These are phyloP conservation scores for Falcaria lacertinaria DNA, from an alignment of 2,888 invertebrate species.

Conservation along the genomic window DNA sequence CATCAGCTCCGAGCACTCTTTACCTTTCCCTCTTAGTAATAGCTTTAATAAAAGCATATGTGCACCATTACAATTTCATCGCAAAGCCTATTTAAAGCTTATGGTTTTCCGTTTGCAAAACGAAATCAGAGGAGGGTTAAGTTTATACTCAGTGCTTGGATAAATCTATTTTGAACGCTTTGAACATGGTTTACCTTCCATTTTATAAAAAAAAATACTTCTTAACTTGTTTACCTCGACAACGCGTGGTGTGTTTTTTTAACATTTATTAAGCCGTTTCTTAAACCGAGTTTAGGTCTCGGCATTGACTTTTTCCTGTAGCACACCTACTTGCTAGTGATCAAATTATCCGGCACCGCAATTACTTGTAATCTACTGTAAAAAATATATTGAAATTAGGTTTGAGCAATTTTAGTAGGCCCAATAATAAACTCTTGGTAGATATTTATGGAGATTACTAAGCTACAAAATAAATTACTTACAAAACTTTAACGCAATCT, in stretches of 20 bases:
- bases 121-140: too few relatives aligned
- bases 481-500: too few relatives aligned
- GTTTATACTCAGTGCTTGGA: too few relatives aligned
- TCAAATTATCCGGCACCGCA: background rate
- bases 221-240: constrained; percentile 1
- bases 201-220: background rate
- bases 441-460: background rate
- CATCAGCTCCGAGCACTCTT: too few relatives aligned
- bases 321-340: background rate
- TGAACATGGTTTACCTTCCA: constrained; percentile 7
- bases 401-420: background rate
- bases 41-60: too few relatives aligned
- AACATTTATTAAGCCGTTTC: background rate
- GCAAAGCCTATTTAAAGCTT: too few relatives aligned
- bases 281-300: background rate
- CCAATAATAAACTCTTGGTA: background rate
- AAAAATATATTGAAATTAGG: background rate
- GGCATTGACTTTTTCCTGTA: background rate
- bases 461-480: too few relatives aligned
- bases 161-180: background rate
- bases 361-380: background rate
- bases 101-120: too few relatives aligned
- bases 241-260: background rate
- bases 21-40: too few relatives aligned
- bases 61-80: too few relatives aligned